phyloP scores from a whole-genome alignment of 1,140 invertebrate species.

The Microplitis demolitor region DNA sequence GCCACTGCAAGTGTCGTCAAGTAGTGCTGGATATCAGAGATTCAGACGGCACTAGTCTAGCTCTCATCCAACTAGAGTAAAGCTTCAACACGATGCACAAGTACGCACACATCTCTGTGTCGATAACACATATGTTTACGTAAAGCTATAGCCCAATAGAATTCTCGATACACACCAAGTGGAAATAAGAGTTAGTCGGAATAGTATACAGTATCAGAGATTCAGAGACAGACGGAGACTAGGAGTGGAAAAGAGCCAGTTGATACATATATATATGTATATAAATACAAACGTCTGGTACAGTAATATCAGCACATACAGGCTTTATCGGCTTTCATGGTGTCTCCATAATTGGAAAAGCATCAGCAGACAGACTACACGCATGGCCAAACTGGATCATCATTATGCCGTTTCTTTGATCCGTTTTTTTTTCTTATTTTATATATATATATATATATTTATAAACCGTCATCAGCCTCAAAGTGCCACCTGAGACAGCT shows the following conservation, averaged over 20 bases:
- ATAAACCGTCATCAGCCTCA: background rate
- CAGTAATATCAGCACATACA: background rate
- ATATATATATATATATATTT: too few species aligned
- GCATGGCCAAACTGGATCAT: constrained; percentile 19
- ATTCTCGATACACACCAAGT: background rate
- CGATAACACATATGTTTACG: too few species aligned
- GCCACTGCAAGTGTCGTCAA: background rate
- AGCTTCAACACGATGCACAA: background rate
- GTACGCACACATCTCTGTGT: background rate
- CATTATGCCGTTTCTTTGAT: constrained; percentile 22
- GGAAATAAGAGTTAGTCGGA: background rate
- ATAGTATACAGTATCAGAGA: background rate
- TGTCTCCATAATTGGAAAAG: background rate
- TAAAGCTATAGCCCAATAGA: background rate
- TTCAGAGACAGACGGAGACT: too few species aligned
- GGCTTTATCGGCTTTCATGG: background rate
- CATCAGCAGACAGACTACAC: constrained; percentile 13
- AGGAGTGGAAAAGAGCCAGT: too few species aligned
- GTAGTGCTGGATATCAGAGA: background rate
- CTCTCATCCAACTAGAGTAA: background rate
- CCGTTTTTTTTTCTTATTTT: background rate
- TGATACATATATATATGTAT: too few species aligned
- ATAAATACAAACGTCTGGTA: too few species aligned
- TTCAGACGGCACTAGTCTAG: background rate
- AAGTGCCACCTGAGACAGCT: constrained; percentile 1